Conservation (phyloP, 53 echinoderm and acorn worm genomes). For the Paracentrotus lividus region DNA sequence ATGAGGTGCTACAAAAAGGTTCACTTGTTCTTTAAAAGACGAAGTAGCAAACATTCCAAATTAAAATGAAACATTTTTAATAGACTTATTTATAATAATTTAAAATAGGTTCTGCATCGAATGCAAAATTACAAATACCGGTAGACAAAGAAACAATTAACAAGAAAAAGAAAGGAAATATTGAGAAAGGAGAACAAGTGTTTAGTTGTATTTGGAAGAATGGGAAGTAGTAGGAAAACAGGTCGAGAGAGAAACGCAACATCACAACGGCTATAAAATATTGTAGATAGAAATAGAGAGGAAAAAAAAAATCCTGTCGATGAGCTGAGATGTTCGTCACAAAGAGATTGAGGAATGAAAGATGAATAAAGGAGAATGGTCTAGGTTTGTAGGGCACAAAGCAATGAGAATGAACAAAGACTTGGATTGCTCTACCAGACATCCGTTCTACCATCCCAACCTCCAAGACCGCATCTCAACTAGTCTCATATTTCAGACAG, state of each 20-base stretch:
- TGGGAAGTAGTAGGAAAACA: neutral
- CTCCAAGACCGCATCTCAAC: neutral
- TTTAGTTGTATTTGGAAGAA: neutral
- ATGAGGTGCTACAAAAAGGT: no score
- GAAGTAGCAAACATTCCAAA: no score
- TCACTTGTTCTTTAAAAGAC: no score
- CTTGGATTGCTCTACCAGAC: conserved; percentile 31
- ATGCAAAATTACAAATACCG: no score
- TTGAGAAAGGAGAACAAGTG: neutral
- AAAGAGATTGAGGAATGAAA: conserved; percentile 15
- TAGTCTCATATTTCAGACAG: conserved; percentile 21
- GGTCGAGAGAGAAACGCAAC: neutral
- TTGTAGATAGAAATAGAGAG: neutral
- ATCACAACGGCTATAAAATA: neutral
- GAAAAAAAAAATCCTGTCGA: neutral
- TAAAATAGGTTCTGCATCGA: no score
- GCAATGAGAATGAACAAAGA: conserved; percentile 16
- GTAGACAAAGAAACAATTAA: neutral
- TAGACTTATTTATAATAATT: no score
- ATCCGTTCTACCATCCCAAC: conserved; percentile 23
- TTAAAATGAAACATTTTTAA: no score
- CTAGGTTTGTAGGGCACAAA: conserved; percentile 15
- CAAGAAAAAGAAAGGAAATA: neutral
- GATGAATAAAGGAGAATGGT: conserved; percentile 17
- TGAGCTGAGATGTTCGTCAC: neutral